A percentile compares a stretch with the other conserved stretches of the same genome.
Conservation (phyloP, 2,797 vertebrate species). For the Pipistrellus pygmaeus region DNA sequence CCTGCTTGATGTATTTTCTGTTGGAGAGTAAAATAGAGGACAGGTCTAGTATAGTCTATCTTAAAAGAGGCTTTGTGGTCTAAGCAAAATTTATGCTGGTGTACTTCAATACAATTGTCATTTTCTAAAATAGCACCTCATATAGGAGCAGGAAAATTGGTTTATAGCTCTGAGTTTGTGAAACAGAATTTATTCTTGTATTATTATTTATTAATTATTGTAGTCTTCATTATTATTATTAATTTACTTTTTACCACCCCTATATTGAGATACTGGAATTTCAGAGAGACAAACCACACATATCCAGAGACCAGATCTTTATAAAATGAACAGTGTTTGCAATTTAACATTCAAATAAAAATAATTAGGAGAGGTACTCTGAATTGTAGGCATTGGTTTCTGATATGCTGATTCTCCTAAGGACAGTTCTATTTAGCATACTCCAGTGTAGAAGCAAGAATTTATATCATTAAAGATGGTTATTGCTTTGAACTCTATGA, state of each 20-base stretch:
- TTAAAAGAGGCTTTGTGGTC: not conserved
- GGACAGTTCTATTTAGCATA: not conserved
- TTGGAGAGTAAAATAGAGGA: not conserved
- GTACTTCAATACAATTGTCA: not conserved
- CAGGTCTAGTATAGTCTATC: not conserved
- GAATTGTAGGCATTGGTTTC: conserved; percentile 15
- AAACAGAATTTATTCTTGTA: not conserved
- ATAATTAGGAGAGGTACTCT: not conserved
- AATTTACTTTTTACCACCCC: not conserved
- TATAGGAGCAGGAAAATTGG: not conserved
- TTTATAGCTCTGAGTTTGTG: not conserved
- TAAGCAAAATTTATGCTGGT: not conserved
- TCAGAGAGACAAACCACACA: not conserved
- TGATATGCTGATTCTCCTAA: not conserved
- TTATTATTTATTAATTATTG: not conserved
- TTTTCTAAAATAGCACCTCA: not conserved
- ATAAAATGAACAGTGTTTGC: not conserved
- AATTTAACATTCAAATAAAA: not conserved
- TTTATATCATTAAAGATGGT: conserved; percentile 13
- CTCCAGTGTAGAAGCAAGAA: not conserved
- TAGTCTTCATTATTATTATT: not conserved
- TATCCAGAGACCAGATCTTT: not conserved
- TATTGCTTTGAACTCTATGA: conserved; percentile 31
- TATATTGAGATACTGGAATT: not conserved
- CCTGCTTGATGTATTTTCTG: conserved; percentile 20